phyloP scores from a whole-genome alignment of 2,888 invertebrate genomes.

The Anagyrus pseudococci region DNA sequence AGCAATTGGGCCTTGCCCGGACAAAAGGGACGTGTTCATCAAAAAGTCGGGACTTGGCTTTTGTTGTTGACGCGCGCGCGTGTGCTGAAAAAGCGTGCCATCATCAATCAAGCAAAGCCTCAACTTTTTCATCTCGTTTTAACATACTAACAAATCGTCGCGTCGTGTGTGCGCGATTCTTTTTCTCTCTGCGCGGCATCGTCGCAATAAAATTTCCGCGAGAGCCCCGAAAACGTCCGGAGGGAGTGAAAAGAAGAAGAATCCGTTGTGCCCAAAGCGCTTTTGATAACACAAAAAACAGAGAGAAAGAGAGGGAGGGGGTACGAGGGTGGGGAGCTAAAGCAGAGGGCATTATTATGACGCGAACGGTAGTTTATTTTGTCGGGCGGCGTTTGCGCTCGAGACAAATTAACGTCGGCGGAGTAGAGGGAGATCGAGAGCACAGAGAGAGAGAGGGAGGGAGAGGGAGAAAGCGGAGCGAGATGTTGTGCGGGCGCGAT shows the following conservation, averaged over 20 bases:
- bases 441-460: slow-evolving; percentile 39
- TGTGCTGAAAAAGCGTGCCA: slow-evolving; percentile 27
- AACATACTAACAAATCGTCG: slow-evolving; percentile 15
- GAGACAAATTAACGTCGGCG: slow-evolving; percentile 54
- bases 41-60: slow-evolving; percentile 1
- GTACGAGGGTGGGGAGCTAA: too few species aligned
- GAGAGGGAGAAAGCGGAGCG: neutral
- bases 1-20: slow-evolving; percentile 13
- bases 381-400: slow-evolving; percentile 39
- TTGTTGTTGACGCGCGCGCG: too few species aligned
- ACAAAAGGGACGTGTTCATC: slow-evolving; percentile 33
- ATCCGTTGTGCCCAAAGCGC: too few species aligned
- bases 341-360: slow-evolving; percentile 28
- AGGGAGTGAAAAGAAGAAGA: neutral
- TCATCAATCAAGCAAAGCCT: slow-evolving; percentile 33
- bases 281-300: neutral
- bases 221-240: neutral
- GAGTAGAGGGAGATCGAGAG: slow-evolving; percentile 2
- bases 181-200: neutral
- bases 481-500: too few species aligned
- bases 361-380: slow-evolving; percentile 57
- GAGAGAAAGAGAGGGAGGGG: neutral
- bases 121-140: slow-evolving; percentile 12
- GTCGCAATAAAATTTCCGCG: slow-evolving; percentile 22
- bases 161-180: neutral